Percentiles rank a stretch among this genome's conserved stretches.
Conservation (phyloP, 2,113 vertebrate genomes). For the Microtus oregoni region DNA sequence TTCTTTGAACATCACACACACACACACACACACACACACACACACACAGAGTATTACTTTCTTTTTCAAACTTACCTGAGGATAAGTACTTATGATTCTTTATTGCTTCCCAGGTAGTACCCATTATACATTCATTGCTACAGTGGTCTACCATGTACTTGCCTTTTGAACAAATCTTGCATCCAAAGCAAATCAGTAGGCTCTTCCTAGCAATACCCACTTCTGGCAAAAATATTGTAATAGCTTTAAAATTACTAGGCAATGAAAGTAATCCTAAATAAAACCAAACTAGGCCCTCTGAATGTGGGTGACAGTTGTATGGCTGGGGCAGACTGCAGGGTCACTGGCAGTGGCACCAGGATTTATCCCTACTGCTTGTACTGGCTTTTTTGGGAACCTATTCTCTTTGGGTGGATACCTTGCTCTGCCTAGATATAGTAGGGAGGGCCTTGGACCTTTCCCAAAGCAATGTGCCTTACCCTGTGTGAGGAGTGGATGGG, state of each 20-base stretch:
- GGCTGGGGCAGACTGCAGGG: too few relatives aligned
- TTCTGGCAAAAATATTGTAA: background rate
- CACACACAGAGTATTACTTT: background rate
- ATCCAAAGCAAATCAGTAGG: background rate
- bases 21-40: background rate
- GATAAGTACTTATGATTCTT: background rate
- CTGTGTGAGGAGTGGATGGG: too few relatives aligned
- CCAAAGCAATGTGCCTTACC: too few relatives aligned
- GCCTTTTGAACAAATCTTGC: background rate
- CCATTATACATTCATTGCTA: background rate
- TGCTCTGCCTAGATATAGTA: too few relatives aligned
- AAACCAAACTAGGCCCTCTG: too few relatives aligned
- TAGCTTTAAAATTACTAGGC: background rate
- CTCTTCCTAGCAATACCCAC: background rate
- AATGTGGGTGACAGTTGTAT: too few relatives aligned
- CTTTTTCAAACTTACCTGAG: background rate
- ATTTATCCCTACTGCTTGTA: too few relatives aligned
- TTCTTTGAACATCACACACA: slow-evolving; percentile 1
- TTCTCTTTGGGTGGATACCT: too few relatives aligned
- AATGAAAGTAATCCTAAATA: background rate
- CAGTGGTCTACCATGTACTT: background rate
- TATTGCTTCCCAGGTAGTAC: background rate
- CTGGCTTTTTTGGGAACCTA: too few relatives aligned
- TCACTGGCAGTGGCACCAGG: too few relatives aligned
- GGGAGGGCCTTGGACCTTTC: too few relatives aligned